phyloP scores from a whole-genome alignment of 2,888 invertebrate species.

The Pasiphila rectangulata region DNA sequence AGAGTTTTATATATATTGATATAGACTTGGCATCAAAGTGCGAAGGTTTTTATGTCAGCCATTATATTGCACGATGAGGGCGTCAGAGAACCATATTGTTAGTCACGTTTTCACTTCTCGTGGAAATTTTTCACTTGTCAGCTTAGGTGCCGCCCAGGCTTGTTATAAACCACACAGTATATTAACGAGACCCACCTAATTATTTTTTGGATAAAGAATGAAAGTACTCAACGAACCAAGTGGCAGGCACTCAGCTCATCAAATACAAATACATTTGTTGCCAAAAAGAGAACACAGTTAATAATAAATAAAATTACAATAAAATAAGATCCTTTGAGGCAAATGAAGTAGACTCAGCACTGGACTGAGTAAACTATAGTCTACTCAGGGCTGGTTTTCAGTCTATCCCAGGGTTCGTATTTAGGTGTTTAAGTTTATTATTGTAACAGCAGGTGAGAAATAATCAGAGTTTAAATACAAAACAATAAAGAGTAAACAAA shows the following conservation, averaged over 20 bases:
- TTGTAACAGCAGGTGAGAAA: too few relatives aligned
- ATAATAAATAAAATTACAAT: too few relatives aligned
- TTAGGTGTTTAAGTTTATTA: too few relatives aligned
- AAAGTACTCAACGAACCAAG: background rate
- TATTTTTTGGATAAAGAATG: slow-evolving; percentile 29
- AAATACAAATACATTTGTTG: too few relatives aligned
- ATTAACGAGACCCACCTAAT: slow-evolving; percentile 46
- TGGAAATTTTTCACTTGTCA: slow-evolving; percentile 36
- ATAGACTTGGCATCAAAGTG: slow-evolving; percentile 21
- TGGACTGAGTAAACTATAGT: too few relatives aligned
- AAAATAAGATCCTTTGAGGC: too few relatives aligned
- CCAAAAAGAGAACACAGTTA: too few relatives aligned
- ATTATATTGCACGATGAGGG: slow-evolving; percentile 28
- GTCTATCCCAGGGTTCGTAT: too few relatives aligned
- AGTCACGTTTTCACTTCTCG: slow-evolving; percentile 30
- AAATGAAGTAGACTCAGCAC: too few relatives aligned
- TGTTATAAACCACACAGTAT: slow-evolving; percentile 47
- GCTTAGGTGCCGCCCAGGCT: slow-evolving; percentile 20
- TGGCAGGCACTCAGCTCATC: background rate
- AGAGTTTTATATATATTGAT: slow-evolving; percentile 19
- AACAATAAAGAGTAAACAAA: too few relatives aligned
- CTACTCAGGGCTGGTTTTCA: too few relatives aligned
- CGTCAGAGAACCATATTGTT: slow-evolving; percentile 17
- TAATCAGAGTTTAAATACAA: too few relatives aligned
- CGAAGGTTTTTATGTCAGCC: slow-evolving; percentile 24